Percentiles rank a stretch among this genome's conserved stretches.
Conservation (phyloP, 2,797 vertebrate genomes). For the Okamejei kenojei region DNA sequence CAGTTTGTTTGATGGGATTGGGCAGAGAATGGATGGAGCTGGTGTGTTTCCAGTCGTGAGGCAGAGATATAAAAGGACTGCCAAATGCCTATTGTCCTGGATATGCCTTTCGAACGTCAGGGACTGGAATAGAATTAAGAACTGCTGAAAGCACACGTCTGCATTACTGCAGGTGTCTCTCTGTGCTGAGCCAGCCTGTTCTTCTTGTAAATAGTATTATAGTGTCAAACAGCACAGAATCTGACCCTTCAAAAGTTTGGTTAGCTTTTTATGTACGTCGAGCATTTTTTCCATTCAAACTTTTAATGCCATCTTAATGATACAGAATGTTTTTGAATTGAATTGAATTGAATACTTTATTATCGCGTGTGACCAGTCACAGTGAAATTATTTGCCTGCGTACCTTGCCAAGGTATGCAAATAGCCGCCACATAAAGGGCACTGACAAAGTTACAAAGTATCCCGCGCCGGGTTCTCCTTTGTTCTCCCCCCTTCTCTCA, state of each 20-base stretch:
- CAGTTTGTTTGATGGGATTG: background rate
- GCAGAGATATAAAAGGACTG: background rate
- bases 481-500: no score
- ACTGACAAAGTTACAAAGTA: no score
- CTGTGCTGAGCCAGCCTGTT: background rate
- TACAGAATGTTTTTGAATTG: background rate
- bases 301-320: background rate
- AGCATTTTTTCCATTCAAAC: background rate
- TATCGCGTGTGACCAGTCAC: no score
- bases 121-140: background rate
- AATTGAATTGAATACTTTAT: no score
- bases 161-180: background rate
- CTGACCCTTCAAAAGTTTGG: no score
- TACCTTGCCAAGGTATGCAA: no score
- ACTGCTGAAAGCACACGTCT: background rate
- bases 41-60: background rate
- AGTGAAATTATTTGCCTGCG: no score
- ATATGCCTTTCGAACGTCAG: background rate
- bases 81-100: background rate
- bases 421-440: no score
- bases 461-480: no score
- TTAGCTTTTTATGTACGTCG: background rate
- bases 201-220: background rate
- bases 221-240: no score
- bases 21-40: background rate